phyloP scores from a whole-genome alignment of 2,113 vertebrate genomes.

The Peucedramus taeniatus region DNA sequence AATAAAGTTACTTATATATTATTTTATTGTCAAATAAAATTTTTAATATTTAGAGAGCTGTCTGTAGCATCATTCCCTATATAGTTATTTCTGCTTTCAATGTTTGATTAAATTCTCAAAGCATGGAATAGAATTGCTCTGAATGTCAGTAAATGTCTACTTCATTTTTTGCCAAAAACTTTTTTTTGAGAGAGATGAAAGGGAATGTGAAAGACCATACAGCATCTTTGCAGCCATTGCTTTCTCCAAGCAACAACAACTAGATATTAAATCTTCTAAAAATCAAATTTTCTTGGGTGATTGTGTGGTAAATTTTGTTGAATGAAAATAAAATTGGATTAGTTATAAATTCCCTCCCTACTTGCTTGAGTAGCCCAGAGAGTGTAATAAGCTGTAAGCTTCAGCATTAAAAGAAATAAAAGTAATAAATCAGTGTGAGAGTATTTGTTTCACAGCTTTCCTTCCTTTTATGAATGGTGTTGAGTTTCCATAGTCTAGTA shows the following conservation, averaged over 20 bases:
- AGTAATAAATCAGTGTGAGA: neutral
- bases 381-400: neutral
- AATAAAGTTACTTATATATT: neutral
- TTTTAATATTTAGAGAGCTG: neutral
- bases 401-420: neutral
- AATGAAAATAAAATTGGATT: neutral
- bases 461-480: neutral
- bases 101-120: neutral
- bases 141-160: neutral
- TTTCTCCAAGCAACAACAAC: neutral
- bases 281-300: neutral
- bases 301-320: neutral
- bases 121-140: neutral
- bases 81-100: neutral
- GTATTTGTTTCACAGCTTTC: neutral
- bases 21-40: neutral
- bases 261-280: neutral
- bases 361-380: neutral
- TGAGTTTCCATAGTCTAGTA: neutral
- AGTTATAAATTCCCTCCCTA: neutral
- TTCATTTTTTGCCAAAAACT: neutral
- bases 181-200: neutral
- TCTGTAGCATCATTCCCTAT: neutral
- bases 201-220: neutral
- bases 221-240: neutral